Conservation (phyloP, 2,888 invertebrate species). For the Macrosoma leucophasiata region DNA sequence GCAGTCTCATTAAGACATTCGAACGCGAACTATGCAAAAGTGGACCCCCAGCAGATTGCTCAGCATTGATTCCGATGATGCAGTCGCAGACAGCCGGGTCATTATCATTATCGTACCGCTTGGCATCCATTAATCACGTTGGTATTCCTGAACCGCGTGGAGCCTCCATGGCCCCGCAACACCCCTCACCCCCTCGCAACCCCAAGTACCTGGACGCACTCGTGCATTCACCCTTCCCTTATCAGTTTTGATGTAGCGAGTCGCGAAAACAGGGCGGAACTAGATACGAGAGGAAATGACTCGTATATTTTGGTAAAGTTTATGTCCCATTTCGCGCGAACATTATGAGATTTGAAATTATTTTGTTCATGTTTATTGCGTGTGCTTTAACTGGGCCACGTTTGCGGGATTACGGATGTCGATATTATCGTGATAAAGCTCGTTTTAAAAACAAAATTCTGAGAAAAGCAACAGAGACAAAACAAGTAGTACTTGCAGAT, state of each 20-base stretch:
- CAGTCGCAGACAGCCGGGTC: slow-evolving; percentile 58
- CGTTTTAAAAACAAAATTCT: too few species aligned
- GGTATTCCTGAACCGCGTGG: slow-evolving; percentile 57
- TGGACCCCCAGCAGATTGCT: slow-evolving; percentile 38
- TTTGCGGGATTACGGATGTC: too few species aligned
- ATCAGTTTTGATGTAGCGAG: slow-evolving; percentile 63
- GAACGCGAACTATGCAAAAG: slow-evolving; percentile 49
- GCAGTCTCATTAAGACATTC: slow-evolving; percentile 35
- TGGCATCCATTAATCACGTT: slow-evolving; percentile 71
- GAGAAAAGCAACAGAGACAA: too few species aligned
- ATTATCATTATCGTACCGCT: slow-evolving; percentile 67
- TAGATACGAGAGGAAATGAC: slow-evolving; percentile 45
- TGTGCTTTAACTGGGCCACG: too few species aligned
- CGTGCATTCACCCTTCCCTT: slow-evolving; percentile 71
- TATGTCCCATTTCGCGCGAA: slow-evolving; percentile 11
- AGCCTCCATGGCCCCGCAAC: slow-evolving; percentile 34
- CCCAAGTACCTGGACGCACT: slow-evolving; percentile 67
- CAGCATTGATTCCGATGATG: slow-evolving; percentile 63
- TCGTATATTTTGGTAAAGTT: slow-evolving; percentile 35
- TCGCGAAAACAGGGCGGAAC: slow-evolving; percentile 50
- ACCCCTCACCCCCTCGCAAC: slow-evolving; percentile 28
- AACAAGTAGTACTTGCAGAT: too few species aligned
- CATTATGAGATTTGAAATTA: slow-evolving; percentile 8
- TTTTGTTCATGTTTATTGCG: slow-evolving; percentile 8
- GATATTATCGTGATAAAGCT: too few species aligned